phyloP scores from a whole-genome alignment of 2,113 vertebrate species.

The Rhodinocichla rosea region DNA sequence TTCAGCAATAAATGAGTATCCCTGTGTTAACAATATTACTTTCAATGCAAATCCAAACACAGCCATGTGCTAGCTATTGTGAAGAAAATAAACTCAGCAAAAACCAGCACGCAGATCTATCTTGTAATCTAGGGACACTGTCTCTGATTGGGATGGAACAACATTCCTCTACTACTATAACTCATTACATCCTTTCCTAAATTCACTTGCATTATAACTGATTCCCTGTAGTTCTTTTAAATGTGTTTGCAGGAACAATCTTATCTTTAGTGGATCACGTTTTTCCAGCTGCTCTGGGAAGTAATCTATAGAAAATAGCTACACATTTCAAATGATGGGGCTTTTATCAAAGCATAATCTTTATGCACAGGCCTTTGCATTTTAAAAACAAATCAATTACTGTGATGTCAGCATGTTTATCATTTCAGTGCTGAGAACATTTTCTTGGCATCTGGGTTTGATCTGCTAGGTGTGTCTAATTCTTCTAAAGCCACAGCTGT shows the following conservation, averaged over 20 bases:
- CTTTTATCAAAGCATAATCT: slow-evolving; percentile 64
- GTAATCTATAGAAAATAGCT: slow-evolving; percentile 39
- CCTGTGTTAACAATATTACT: not conserved
- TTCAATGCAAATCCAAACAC: not conserved
- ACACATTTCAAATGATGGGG: slow-evolving; percentile 10
- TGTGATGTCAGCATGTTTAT: slow-evolving; percentile 66
- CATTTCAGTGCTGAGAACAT: slow-evolving; percentile 66
- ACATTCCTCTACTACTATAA: not conserved
- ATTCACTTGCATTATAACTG: slow-evolving; percentile 7
- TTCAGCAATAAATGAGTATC: not conserved
- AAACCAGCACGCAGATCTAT: not conserved
- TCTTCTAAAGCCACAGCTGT: slow-evolving; percentile 62
- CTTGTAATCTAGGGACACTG: not conserved
- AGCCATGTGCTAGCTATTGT: not conserved
- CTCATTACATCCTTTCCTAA: slow-evolving; percentile 12
- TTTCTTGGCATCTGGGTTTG: slow-evolving; percentile 61
- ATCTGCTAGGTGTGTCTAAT: slow-evolving; percentile 70
- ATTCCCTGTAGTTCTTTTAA: not conserved
- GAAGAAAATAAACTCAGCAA: not conserved
- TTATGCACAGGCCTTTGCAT: slow-evolving; percentile 26
- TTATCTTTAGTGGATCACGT: slow-evolving; percentile 24
- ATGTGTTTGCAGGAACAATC: not conserved
- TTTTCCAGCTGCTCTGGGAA: slow-evolving; percentile 64
- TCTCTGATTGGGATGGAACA: not conserved
- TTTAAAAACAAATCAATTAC: slow-evolving; percentile 61